Base-by-base conservation (phyloP, 2,797 vertebrate genomes). In the Sebastes oblongus region DNA sequence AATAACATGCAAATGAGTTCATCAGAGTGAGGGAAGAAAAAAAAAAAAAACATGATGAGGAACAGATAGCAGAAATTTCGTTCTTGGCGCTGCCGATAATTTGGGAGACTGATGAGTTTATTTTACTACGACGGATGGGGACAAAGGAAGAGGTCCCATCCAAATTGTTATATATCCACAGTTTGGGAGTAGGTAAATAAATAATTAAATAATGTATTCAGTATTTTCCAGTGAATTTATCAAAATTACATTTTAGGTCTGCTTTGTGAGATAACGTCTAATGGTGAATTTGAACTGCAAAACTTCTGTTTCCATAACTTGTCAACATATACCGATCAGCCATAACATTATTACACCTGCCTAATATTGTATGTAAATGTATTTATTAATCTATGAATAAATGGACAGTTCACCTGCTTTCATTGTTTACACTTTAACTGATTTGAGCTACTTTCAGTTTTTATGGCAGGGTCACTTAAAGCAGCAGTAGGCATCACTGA, bases 1-100 rank as follows among this genome's bases (percentile, higher is more conserved):
- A 91, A 94, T 88, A 76, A 90, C 77, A 94, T 93, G 93, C 84
- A 92, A 93, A 94, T 92, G 83, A 90, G 87, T 46, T 86, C 77
- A 83, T 83, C 81, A 81, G 86, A 84, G 61, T 60, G 74, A 62
- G 83, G 46, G 79, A 39, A 69, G 65, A 34, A 30, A 8, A 60
- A 69, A 30, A 5, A 56, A 69, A n/a, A 39, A 60, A 58, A 55
- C 52, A 39, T 62, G 84, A 87, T 84, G 87, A 87, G 76, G 78
- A 89, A 24, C 69, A 87, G 86, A 87, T 81, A 86, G 60, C 52
- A 18, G 74, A 39, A 42, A 46, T 60, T 62, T 79, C 78, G 39
- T 27, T 80, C 67, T 81, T 56, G 69, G 67, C 64, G 20, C 72
- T 67, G 24, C 3, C 16, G 65, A 86, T 82, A 61, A 86, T 90